Base-by-base conservation (phyloP, 2,113 vertebrate genomes). In the Hymenochirus boettgeri region DNA sequence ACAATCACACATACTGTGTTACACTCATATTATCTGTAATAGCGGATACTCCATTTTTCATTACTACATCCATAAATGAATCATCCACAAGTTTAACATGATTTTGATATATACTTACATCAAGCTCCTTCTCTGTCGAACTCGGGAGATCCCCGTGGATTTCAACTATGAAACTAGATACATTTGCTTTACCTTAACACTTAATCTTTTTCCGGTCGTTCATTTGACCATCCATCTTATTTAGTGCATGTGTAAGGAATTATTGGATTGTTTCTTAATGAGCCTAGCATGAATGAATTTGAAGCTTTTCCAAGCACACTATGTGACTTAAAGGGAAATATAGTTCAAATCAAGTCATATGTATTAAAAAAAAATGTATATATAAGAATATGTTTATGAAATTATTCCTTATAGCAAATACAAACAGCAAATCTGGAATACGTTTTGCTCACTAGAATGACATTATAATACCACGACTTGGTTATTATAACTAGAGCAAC, bases 141-240 rank as follows among this genome's bases (percentile, higher is more conserved):
- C 45, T 18, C 42, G 13, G 23, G 15, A 57, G 21, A 65, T 57
- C 63, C 27, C 63, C 2, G 33, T 19, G 33, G 63, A 15, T 29
- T 37, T 26, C 9, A 37, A 18, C 27, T 25, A 58, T 50, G 54
- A 65, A 65, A 65, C 42, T 19, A 2, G 33, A 65, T 50, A 50
- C 54, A 22, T 50, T 51, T 58, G 51, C 31, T 66, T 15, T 58
- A 58, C 63, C 55, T 58, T 57, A 58, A 57, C 63, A 65, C 63
- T 65, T 65, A 50, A 65, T 66, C 55, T 27, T 66, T 23, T 50
- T 51, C 21, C 55, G 21, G 8, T 39, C 55, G 18, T 57, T 26
- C 23, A 31, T n/a, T 21, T 48, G 31, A 22, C 24, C 46, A 58
- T 66, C 21, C 42, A 26, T 58, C 31, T 33, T 39, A 51, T 58